These are phyloP conservation scores for Cyanoramphus novaezelandiae DNA, from an alignment of 2,113 vertebrate genomes.

Conservation along the genomic window DNA sequence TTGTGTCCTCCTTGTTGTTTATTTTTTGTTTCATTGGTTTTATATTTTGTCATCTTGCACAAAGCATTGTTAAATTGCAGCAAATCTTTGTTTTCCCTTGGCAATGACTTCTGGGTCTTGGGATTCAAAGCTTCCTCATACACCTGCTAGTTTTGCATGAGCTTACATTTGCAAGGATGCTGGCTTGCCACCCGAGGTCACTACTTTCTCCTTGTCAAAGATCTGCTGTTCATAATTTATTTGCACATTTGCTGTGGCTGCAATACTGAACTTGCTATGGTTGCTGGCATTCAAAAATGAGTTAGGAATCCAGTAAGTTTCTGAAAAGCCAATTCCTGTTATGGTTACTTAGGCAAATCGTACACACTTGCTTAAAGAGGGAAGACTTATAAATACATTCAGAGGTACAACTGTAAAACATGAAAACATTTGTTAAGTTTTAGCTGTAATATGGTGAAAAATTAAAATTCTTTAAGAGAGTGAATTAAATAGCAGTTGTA, in stretches of 20 bases:
- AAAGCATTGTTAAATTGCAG: conserved; percentile 33
- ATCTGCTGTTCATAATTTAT: conserved; percentile 69
- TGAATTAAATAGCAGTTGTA: background rate
- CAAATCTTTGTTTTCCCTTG: conserved; percentile 58
- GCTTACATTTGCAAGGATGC: conserved; percentile 73
- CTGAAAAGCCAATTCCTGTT: background rate
- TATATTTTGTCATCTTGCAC: conserved; percentile 41
- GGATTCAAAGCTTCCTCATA: conserved; percentile 67
- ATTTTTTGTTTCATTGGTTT: conserved; percentile 32
- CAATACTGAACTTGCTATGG: conserved; percentile 63
- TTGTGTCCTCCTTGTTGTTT: conserved; percentile 37
- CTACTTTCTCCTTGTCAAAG: conserved; percentile 67
- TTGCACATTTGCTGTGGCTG: conserved; percentile 77
- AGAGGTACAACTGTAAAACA: background rate
- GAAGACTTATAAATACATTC: background rate
- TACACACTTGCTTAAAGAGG: background rate
- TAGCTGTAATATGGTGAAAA: background rate
- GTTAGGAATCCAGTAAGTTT: conserved; percentile 60
- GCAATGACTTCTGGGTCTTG: conserved; percentile 58
- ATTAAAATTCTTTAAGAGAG: background rate
- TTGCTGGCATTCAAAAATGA: conserved; percentile 68
- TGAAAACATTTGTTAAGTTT: background rate
- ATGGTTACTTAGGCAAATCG: background rate
- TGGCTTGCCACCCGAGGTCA: conserved; percentile 54
- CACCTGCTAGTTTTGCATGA: conserved; percentile 78